These are phyloP conservation scores for Sarcophaga carnaria DNA, from an alignment of 2,888 invertebrate species.

Conservation along the genomic window DNA sequence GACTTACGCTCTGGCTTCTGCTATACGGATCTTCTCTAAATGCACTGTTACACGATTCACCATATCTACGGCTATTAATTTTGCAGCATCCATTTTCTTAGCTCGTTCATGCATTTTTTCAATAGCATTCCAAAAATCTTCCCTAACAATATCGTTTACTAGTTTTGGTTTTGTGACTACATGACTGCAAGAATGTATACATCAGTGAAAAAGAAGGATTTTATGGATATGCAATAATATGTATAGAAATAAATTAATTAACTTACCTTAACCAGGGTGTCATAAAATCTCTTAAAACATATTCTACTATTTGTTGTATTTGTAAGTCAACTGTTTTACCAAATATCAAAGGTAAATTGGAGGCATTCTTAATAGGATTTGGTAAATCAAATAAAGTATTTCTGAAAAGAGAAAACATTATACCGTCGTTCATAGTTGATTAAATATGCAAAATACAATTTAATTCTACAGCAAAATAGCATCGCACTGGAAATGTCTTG, in stretches of 20 bases:
- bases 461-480: no score
- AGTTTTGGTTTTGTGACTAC: constrained; percentile 87
- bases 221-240: no score
- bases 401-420: constrained; percentile 70
- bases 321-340: constrained; percentile 92
- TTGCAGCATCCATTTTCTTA: constrained; percentile 89
- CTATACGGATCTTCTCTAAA: constrained; percentile 91
- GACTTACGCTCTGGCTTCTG: constrained; percentile 89
- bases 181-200: constrained; percentile 78
- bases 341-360: constrained; percentile 89
- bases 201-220: no score
- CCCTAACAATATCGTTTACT: constrained; percentile 86
- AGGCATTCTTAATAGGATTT: constrained; percentile 81
- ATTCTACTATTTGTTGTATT: constrained; percentile 91
- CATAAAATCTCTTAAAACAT: constrained; percentile 90
- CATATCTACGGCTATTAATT: constrained; percentile 91
- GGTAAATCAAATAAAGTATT: constrained; percentile 81
- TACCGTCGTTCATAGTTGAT: no score
- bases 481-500: no score
- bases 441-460: no score
- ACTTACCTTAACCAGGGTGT: constrained; percentile 86
- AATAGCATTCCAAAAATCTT: constrained; percentile 92
- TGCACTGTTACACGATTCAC: constrained; percentile 91
- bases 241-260: not conserved
- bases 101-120: constrained; percentile 89